Percentiles rank a stretch among this genome's conserved stretches.
Evolutionary conservation across 1,140 invertebrate species (phyloP).

Genomic region (Centruroides sculpturatus): DNA sequence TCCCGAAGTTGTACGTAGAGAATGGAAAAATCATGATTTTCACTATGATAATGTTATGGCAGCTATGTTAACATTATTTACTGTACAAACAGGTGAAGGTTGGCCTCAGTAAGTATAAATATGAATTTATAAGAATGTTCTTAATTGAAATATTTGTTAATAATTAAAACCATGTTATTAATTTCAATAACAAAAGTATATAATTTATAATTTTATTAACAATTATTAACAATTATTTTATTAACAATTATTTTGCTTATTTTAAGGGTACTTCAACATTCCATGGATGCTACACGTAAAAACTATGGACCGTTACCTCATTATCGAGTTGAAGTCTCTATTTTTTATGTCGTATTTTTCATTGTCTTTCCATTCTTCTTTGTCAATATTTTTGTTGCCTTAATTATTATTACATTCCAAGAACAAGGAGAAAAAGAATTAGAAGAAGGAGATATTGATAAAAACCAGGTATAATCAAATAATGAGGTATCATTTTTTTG

Average conservation of each 20-base stretch:
- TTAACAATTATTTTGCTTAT: no score
- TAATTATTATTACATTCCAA: constrained; percentile 99
- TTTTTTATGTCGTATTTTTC: constrained; percentile 99
- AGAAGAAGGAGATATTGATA: constrained; percentile 98
- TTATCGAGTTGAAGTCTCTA: constrained; percentile 98
- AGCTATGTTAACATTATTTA: constrained; percentile 97
- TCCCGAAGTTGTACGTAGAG: constrained; percentile 61
- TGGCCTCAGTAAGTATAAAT: constrained; percentile 76
- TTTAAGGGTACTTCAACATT: constrained; percentile 86
- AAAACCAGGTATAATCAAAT: constrained; percentile 47
- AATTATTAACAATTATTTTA: no score
- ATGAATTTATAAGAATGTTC: background rate
- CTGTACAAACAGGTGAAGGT: constrained; percentile 97
- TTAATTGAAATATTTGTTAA: no score
- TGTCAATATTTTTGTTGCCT: constrained; percentile 99
- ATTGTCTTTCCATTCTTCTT: constrained; percentile 99
- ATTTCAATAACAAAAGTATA: no score
- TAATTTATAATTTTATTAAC: no score
- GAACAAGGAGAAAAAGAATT: constrained; percentile 99
- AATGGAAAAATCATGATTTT: constrained; percentile 83
- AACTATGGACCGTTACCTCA: constrained; percentile 93
- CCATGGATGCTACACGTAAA: constrained; percentile 97
- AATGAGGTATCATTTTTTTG: no score
- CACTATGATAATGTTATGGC: constrained; percentile 97
- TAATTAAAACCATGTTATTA: no score